Evolutionary conservation across 2,113 vertebrate species (phyloP).

Genomic region (Alexandromys fortis): DNA sequence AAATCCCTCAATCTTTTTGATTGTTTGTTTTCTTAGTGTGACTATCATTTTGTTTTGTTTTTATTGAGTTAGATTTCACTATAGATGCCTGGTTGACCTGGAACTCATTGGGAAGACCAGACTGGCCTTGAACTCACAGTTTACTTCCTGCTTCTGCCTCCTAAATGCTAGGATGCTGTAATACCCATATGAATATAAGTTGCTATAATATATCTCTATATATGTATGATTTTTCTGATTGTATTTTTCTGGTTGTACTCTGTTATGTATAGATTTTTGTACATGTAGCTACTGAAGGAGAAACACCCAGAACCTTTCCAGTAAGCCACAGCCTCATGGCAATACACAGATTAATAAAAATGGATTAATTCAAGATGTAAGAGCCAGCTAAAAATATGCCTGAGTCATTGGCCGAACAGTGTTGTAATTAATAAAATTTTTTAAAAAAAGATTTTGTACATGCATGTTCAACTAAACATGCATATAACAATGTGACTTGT

Average conservation of each 20-base stretch:
- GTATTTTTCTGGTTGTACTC: neutral
- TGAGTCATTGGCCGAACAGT: too few species aligned
- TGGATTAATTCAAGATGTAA: too few species aligned
- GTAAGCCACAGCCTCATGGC: too few species aligned
- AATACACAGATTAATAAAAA: too few species aligned
- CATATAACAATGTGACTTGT: neutral
- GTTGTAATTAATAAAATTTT: too few species aligned
- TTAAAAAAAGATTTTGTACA: neutral
- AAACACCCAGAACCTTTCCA: too few species aligned
- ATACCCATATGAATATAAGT: neutral
- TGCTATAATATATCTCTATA: neutral
- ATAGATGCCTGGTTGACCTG: neutral
- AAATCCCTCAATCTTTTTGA: neutral
- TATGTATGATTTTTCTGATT: neutral
- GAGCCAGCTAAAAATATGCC: too few species aligned
- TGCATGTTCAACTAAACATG: neutral
- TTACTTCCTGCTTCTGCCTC: neutral
- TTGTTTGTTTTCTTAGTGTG: neutral
- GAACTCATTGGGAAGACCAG: neutral
- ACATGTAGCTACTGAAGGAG: neutral
- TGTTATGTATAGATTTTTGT: neutral
- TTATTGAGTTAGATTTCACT: neutral
- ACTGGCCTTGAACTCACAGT: neutral
- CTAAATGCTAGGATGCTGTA: neutral
- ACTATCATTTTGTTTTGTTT: neutral